Evolutionary conservation across 2,113 vertebrate species (phyloP), one percentile per base, ranked within the genome.

Genomic region (Girardinichthys multiradiatus): DNA sequence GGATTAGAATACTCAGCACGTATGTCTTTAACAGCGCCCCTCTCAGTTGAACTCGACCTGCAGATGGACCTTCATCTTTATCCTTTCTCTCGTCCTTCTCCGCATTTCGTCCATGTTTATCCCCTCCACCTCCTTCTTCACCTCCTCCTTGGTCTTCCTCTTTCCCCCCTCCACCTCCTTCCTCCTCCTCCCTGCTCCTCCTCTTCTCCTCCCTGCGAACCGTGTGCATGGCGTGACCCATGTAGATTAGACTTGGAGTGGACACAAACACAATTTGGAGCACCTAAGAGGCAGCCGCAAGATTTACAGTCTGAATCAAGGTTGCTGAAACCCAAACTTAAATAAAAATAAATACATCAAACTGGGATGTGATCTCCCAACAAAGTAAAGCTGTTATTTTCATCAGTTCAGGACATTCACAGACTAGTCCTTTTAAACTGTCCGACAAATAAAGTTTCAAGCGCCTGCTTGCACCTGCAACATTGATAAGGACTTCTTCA

Each of bases 241-340:
- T 96, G 91, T 99, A 99, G 68, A 98, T 94, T 39, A 99, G 93
- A 0, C 97, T 98, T 0, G 98, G 98, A 0, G 97, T 98, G 76
- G 97, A 99, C 4, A 99, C 98, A 0, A 99, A 99, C 86, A 99
- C 97, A 76, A 98, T 96, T 94, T 99, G 98, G 2, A 99, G 95
- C n/a, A 99, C 97, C 92, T 92, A 3, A 10, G 59, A 24, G 30
- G 64, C 15, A 68, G 4, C 0, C 0, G 35, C 0, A 0, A 4
- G 0, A 19, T 35, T 69, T 51, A 58, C 0, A 17, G 6, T 24
- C 14, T 5, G 21, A 54, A 54, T 4, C 6, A 35, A 35, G 35
- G 35, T 10, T 35, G 35, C n/a, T n/a, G n/a, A n/a, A n/a, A n/a
- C n/a, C n/a, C n/a, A n/a, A n/a, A n/a, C n/a, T n/a, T n/a, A n/a